A percentile compares a stretch with the other conserved stretches of the same genome.
phyloP scores from a whole-genome alignment of 2,888 invertebrate genomes.

The Drosophila lutescens region DNA sequence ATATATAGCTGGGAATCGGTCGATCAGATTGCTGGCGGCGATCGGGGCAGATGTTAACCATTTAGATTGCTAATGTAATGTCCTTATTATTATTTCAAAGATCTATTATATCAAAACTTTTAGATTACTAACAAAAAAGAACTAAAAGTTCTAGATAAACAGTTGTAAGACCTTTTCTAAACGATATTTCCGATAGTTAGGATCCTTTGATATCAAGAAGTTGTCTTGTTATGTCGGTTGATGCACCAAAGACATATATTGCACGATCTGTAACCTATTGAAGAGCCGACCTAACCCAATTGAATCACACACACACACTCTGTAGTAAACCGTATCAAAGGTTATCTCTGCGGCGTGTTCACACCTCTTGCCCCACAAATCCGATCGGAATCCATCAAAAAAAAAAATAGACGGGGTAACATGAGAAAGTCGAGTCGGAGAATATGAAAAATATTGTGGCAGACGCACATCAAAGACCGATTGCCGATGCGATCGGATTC shows the following conservation, averaged over 20 bases:
- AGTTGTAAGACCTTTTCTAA: too few relatives aligned
- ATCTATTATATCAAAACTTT: too few relatives aligned
- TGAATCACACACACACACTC: conserved; percentile 4
- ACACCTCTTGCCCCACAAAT: conserved; percentile 29
- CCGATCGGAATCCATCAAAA: conserved; percentile 35
- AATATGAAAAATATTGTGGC: conserved; percentile 48
- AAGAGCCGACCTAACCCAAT: conserved; percentile 35
- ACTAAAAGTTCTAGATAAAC: too few relatives aligned
- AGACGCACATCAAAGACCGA: conserved; percentile 43
- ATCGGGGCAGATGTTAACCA: neutral
- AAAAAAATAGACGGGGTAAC: conserved; percentile 8
- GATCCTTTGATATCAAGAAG: too few relatives aligned
- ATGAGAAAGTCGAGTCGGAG: conserved; percentile 24
- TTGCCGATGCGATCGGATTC: conserved; percentile 17
- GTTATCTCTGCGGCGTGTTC: conserved; percentile 26
- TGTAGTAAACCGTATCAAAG: conserved; percentile 8
- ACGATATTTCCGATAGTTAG: too few relatives aligned
- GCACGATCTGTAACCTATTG: conserved; percentile 1
- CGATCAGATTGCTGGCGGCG: conserved; percentile 17
- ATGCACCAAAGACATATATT: neutral
- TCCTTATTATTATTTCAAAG: too few relatives aligned
- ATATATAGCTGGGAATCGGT: conserved; percentile 1
- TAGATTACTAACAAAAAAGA: too few relatives aligned
- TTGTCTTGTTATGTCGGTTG: too few relatives aligned
- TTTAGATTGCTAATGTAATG: too few relatives aligned